Percentiles rank a stretch among this genome's conserved stretches.
phyloP scores from a whole-genome alignment of 2,113 vertebrate genomes.

The Sorex araneus region DNA sequence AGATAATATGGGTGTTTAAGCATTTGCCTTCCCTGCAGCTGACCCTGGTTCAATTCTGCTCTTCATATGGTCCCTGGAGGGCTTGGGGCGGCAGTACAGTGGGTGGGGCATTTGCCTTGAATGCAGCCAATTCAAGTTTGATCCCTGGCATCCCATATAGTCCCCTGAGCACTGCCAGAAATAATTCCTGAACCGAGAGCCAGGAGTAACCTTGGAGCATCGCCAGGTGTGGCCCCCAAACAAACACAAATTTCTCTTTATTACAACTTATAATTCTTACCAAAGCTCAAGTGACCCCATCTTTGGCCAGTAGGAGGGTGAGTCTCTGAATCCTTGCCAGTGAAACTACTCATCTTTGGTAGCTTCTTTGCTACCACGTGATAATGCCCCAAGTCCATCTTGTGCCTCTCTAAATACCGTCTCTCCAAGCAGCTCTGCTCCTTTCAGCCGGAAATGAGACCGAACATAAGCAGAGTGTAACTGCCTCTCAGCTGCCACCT shows the following conservation, averaged over 20 bases:
- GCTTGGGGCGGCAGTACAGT: too few relatives aligned
- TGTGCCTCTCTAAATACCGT: background rate
- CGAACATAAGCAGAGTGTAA: background rate
- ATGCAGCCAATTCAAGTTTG: too few relatives aligned
- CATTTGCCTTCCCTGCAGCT: too few relatives aligned
- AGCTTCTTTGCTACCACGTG: background rate
- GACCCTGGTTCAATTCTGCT: too few relatives aligned
- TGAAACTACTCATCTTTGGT: background rate
- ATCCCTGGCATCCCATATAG: too few relatives aligned
- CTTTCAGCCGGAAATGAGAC: background rate
- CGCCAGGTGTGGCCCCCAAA: too few relatives aligned
- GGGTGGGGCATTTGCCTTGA: too few relatives aligned
- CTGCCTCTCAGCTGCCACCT: background rate
- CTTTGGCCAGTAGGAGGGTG: background rate
- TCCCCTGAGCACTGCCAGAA: too few relatives aligned
- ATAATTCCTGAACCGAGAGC: too few relatives aligned
- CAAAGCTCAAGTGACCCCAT: background rate
- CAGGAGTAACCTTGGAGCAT: too few relatives aligned
- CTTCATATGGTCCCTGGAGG: too few relatives aligned
- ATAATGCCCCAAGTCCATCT: background rate
- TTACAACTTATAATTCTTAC: background rate
- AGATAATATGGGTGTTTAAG: too few relatives aligned
- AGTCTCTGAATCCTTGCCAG: background rate
- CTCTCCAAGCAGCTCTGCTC: slow-evolving; percentile 2
- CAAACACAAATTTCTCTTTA: background rate